These are phyloP conservation scores for Grammomys dolichurus DNA, from an alignment of 2,113 vertebrate genomes.

Conservation along the genomic window DNA sequence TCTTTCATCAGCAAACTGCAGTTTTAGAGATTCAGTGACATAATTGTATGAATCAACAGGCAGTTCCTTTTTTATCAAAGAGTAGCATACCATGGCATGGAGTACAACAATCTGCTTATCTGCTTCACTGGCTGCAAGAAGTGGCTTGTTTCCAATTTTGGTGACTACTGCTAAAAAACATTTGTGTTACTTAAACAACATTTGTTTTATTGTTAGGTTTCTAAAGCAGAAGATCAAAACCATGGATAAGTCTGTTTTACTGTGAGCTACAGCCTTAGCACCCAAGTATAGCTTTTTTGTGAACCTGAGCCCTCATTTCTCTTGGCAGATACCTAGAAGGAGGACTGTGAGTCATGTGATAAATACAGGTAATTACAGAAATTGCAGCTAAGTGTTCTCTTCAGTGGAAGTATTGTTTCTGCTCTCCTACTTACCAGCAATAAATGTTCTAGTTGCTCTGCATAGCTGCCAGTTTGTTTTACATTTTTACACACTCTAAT, in stretches of 20 bases:
- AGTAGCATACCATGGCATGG: background rate
- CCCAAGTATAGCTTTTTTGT: background rate
- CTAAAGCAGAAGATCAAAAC: background rate
- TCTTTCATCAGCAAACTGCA: background rate
- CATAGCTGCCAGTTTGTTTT: background rate
- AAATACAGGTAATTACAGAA: constrained; percentile 45
- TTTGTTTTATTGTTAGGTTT: background rate
- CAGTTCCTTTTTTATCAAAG: background rate
- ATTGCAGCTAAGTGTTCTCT: background rate
- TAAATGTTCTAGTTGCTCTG: background rate
- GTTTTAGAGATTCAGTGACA: background rate
- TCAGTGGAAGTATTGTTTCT: background rate
- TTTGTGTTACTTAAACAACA: background rate
- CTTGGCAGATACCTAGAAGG: background rate
- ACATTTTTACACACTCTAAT: background rate
- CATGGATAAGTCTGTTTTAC: background rate
- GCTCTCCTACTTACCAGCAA: background rate
- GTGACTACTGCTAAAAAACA: constrained; percentile 27
- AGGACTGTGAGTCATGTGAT: background rate
- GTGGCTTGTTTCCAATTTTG: background rate
- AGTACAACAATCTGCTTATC: constrained; percentile 15
- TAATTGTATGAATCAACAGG: constrained; percentile 26
- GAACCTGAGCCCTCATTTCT: background rate
- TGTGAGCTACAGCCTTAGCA: background rate
- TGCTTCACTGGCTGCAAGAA: constrained; percentile 37